Base-by-base conservation (phyloP, 2,797 vertebrate genomes). In the Hoplostethus atlanticus region DNA sequence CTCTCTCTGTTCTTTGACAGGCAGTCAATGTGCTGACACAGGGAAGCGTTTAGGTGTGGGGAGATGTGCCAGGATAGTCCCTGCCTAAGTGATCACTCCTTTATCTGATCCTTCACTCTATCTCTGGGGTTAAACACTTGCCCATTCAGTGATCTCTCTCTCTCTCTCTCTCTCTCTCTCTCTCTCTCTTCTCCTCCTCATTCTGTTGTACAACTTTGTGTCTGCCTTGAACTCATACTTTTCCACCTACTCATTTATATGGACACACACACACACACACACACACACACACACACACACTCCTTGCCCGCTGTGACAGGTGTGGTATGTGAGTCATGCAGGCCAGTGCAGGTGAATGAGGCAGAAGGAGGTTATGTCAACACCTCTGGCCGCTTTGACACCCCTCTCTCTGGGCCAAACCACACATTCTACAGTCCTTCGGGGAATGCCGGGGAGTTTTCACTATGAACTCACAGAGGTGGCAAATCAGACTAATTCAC, bases 21-120 rank as follows among this genome's bases (percentile, higher is more conserved):
- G 82, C 87, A 74, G 89, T 82, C 89, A 90, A 73, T 75, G 71
- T 90, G 89, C 90, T 91, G 92, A 93, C 90, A 89, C 46, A 17
- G 67, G 75, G 73, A 89, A 86, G 85, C 74, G 59, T 81, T 87
- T 88, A 78, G 80, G 81, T 64, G 48, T 54, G 47, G 73, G 12
- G 79, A 76, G 73, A 76, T 85, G 80, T 87, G 84, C 74, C 83
- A 86, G 84, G 83, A 77, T 65, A 40, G 61, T 82, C 71, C 47
- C 83, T 79, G 80, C 81, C 78, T 87, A 89, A 92, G 84, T 90
- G 89, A 91, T 90, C 81, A 62, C 71, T 87, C 77, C 86, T 91
- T 89, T 86, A 92, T 92, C 88, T 90, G 81, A 89, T 91, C 76
- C 77, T 64, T 74, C 70, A 50, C 73, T 81, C 25, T 48, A 59